phyloP scores from a whole-genome alignment of 2,113 vertebrate species.

The Periophthalmodon schlosseri region DNA sequence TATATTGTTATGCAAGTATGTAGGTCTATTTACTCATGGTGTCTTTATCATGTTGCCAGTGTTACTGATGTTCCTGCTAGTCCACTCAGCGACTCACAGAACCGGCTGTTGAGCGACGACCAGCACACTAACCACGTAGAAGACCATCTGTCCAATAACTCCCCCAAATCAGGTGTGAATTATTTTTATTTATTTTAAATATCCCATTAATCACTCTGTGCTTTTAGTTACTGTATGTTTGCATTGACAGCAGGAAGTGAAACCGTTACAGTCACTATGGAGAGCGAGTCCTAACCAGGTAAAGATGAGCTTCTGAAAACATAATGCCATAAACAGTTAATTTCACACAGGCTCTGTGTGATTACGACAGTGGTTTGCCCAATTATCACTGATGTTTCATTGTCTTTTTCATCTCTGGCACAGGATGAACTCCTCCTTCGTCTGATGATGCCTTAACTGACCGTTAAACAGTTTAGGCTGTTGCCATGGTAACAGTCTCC shows the following conservation, averaged over 20 bases:
- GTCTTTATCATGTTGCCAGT: constrained; percentile 48
- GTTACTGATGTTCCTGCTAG: constrained; percentile 76
- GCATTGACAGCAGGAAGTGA: constrained; percentile 83
- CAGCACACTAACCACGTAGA: constrained; percentile 75
- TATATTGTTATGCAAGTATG: neutral
- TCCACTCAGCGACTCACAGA: constrained; percentile 90
- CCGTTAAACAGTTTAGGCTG: constrained; percentile 36
- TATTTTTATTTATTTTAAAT: neutral
- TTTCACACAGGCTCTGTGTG: neutral
- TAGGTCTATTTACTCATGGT: neutral
- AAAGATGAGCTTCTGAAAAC: constrained; percentile 15
- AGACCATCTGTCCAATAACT: constrained; percentile 78
- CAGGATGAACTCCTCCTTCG: constrained; percentile 59
- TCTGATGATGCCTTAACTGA: constrained; percentile 72
- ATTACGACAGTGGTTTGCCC: neutral
- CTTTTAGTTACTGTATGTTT: constrained; percentile 11
- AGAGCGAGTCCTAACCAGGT: constrained; percentile 88
- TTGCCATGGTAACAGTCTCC: constrained; percentile 56
- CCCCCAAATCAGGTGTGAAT: constrained; percentile 80
- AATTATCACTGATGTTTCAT: constrained; percentile 10
- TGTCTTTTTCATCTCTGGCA: constrained; percentile 4
- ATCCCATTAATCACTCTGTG: neutral
- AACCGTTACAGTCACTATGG: constrained; percentile 85
- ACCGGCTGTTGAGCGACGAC: constrained; percentile 83
- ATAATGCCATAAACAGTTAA: neutral